Conservation (phyloP, 1,140 invertebrate species). For the Condylostylus longicornis region DNA sequence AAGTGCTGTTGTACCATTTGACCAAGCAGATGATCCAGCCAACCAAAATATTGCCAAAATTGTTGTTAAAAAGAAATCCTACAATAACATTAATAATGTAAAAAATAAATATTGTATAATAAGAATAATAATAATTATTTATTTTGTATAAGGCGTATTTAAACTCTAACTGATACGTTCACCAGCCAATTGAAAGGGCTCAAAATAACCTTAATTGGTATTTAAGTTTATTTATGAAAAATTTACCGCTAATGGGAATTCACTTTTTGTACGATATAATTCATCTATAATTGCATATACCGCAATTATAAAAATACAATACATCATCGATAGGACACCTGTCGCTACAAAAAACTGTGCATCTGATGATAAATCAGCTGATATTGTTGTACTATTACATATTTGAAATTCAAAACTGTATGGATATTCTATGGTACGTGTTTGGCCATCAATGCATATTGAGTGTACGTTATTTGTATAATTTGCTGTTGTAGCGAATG, state of each 20-base stretch:
- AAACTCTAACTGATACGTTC: too few species aligned
- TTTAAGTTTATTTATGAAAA: not conserved
- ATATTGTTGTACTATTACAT: constrained; percentile 9
- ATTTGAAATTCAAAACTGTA: constrained; percentile 11
- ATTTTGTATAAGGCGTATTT: too few species aligned
- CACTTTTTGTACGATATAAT: constrained; percentile 40
- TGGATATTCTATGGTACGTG: constrained; percentile 21
- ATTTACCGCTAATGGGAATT: constrained; percentile 31
- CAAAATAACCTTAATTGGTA: not conserved
- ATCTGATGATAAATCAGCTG: constrained; percentile 40
- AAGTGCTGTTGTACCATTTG: constrained; percentile 42
- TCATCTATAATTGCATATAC: constrained; percentile 46
- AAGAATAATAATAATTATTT: constrained; percentile 1
- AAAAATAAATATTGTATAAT: constrained; percentile 1
- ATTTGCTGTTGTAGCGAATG: constrained; percentile 40
- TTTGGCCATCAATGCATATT: not conserved
- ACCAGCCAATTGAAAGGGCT: too few species aligned
- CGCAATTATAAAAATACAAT: constrained; percentile 39
- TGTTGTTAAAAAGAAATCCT: constrained; percentile 43
- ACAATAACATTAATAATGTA: too few species aligned
- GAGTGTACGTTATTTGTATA: constrained; percentile 20
- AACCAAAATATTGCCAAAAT: constrained; percentile 50
- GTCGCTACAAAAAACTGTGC: constrained; percentile 54
- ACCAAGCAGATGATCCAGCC: constrained; percentile 49
- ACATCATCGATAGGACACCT: constrained; percentile 50